Evolutionary conservation across 2,113 vertebrate species (phyloP).

Genomic region (Chloebia gouldiae): DNA sequence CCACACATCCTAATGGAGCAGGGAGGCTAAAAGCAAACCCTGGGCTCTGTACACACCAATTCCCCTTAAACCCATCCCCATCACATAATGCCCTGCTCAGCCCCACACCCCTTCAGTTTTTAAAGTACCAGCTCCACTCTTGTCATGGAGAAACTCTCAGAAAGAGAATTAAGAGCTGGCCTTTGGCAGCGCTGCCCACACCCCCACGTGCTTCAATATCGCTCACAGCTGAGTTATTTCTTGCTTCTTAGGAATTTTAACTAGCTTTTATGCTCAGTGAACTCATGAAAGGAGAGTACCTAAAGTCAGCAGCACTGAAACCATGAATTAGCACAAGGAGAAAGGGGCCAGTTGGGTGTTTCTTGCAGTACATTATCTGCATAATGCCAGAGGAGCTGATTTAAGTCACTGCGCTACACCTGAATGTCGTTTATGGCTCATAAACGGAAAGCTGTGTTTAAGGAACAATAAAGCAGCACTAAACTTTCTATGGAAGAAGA

Average conservation of each 20-base stretch:
- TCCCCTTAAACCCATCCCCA: neutral
- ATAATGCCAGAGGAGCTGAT: slow-evolving; percentile 35
- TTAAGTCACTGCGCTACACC: slow-evolving; percentile 29
- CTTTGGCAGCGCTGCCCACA: neutral
- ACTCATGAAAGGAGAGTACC: slow-evolving; percentile 14
- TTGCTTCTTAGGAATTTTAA: slow-evolving; percentile 47
- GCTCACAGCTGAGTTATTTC: slow-evolving; percentile 61
- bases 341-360: neutral
- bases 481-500: neutral
- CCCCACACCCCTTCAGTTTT: neutral
- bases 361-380: neutral
- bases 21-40: neutral
- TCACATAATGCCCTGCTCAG: neutral
- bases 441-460: slow-evolving; percentile 35
- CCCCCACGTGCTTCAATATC: slow-evolving; percentile 1
- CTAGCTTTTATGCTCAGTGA: slow-evolving; percentile 41
- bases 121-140: neutral
- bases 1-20: neutral
- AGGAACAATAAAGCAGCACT: slow-evolving; percentile 37
- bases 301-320: slow-evolving; percentile 39
- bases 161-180: neutral
- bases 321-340: slow-evolving; percentile 14
- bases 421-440: neutral
- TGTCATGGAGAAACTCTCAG: neutral
- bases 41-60: accelerated